Base-by-base conservation (phyloP, 2,113 vertebrate species). In the Myrmecobius fasciatus region DNA sequence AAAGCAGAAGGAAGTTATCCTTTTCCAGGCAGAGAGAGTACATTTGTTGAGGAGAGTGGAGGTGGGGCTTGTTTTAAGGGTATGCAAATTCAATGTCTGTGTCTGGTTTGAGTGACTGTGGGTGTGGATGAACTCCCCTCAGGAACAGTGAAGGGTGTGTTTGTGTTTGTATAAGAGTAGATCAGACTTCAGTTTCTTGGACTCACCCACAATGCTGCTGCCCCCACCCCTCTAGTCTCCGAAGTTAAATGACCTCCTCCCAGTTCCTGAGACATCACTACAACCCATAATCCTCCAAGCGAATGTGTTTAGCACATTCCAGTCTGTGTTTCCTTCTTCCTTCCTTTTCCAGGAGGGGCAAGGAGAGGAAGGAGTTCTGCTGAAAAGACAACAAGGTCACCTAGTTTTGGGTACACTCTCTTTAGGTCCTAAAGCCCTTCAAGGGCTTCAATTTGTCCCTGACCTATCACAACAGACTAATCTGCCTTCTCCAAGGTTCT, bases 281-380 rank as follows among this genome's bases (percentile, higher is more conserved):
- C 43, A 83, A 53, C n/a, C 4, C 22, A 24, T 91, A 92, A 95
- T 93, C 95, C 36, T 89, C 60, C 46, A 25, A 12, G 83, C 46
- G 88, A n/a, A n/a, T 14, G 51, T 89, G 52, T 36, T 83, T n/a
- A 51, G 47, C 93, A 53, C 89, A 52, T 95, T 92, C 75, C 25
- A 8, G 89, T 56, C 89, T 67, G 54, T 54, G 54, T 46, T 96
- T 92, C 83, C 46, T 94, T 89, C 49, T 93, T 96, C 93, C 91
- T 93, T 67, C 51, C 53, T 26, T 92, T 83, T 7, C 89, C 1
- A 1, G 47, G 43, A 92, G n/a, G 26, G 20, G 0, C 92, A 12
- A 2, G 9, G 1, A 3, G 11, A 2, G 3, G 49, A 47, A n/a
- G 36, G 60, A 54, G 7, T 67, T 83, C 60, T 56, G 52, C n/a